Evolutionary conservation across 92 coral and sea anemone species (phyloP).

Genomic region (Porites rus): DNA sequence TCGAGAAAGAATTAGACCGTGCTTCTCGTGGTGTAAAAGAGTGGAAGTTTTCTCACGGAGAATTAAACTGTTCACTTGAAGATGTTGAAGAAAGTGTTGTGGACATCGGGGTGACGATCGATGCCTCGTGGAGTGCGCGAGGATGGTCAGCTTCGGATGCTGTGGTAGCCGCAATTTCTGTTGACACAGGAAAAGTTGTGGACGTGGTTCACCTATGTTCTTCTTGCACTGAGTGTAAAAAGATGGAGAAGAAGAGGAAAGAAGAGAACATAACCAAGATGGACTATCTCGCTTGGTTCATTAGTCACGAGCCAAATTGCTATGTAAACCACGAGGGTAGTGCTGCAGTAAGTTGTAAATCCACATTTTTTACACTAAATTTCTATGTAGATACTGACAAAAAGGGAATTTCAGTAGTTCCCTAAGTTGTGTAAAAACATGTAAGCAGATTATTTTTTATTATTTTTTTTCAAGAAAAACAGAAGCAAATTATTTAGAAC

Average conservation of each 20-base stretch:
- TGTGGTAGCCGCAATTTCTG: constrained; percentile 53
- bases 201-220: constrained; percentile 52
- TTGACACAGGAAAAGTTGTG: constrained; percentile 62
- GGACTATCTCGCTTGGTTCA: constrained; percentile 14
- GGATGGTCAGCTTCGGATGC: constrained; percentile 65
- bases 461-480: too few species aligned
- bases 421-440: too few species aligned
- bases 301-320: constrained; percentile 16
- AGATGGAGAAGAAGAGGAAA: constrained; percentile 31
- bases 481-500: too few species aligned
- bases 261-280: constrained; percentile 4
- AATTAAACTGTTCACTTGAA: neutral
- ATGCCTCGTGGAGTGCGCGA: constrained; percentile 56
- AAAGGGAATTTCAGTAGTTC: too few species aligned
- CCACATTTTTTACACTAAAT: too few species aligned
- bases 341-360: constrained; percentile 24
- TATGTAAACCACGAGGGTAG: constrained; percentile 31
- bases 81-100: neutral
- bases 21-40: too few species aligned
- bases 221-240: constrained; percentile 52
- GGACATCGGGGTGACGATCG: constrained; percentile 50
- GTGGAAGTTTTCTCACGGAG: constrained; percentile 7
- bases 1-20: too few species aligned
- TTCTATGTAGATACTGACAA: too few species aligned
- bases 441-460: too few species aligned